Base-by-base conservation (phyloP, 1,140 invertebrate genomes). In the Liolophura sinensis region DNA sequence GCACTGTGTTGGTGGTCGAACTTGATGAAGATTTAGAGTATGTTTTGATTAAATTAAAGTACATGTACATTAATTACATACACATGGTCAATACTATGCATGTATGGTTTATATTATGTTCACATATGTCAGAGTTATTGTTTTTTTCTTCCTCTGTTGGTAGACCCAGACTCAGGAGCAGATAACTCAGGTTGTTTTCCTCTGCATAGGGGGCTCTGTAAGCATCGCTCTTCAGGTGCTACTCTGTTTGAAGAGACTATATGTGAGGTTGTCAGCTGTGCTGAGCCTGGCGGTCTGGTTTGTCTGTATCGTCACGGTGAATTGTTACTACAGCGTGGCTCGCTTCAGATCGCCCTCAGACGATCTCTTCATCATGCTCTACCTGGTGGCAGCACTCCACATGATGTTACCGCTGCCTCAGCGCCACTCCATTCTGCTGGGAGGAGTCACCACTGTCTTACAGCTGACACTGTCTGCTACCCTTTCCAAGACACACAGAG, bases 341-440 rank as follows among this genome's bases (percentile, higher is more conserved):
- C 15, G 48, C 18, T 31, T 18, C n/a, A 49, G 72, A 12, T 65
- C 68, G 12, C 60, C 70, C 0, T 62, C 68, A 5, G 71, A 75
- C 31, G 72, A 77, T 58, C 62, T 78, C 7, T 70, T 73, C 1
- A 59, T 73, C 0, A 63, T 74, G 49, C 78, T 75, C 65, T 80
- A 77, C 66, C 65, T 69, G 14, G 76, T 74, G 5, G 67, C 79
- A 24, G 72, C 78, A 14, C 69, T 71, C 14, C 76, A 79, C 50
- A 79, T 73, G 62, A 78, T 78, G 67, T 65, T 81, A 27, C 78
- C 79, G 1, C 54, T 81, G 27, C 75, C 79, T 12, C 75, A 79
- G 48, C 70, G 70, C 16, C 70, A 70, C 70, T 73, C 78, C 3
- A 48, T 78, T 12, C 20, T 71, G 18, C 59, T 73, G 22, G 79